Conservation (phyloP, 2,888 invertebrate genomes). For the Chydorus sphaericus region DNA sequence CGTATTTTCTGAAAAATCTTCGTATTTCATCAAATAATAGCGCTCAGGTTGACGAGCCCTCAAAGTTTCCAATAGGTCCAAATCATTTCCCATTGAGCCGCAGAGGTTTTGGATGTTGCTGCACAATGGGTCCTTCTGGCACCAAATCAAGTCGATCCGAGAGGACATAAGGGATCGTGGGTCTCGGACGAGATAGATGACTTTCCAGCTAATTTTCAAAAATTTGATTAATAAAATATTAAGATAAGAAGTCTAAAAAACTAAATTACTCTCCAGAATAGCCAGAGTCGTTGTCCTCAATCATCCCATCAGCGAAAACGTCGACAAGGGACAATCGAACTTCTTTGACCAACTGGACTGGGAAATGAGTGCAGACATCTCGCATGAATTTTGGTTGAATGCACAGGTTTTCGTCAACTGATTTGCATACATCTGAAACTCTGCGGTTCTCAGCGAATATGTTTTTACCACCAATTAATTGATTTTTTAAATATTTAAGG, state of each 20-base stretch:
- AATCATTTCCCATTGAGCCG: neutral
- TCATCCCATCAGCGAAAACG: neutral
- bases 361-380: conserved; percentile 7
- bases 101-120: neutral
- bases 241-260: no score
- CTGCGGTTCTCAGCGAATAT: neutral
- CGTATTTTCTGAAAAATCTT: neutral
- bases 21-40: neutral
- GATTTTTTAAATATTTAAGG: neutral
- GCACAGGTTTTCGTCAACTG: neutral
- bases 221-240: no score
- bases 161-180: conserved; percentile 7
- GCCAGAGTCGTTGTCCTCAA: neutral
- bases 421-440: conserved; percentile 4
- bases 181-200: conserved; percentile 13
- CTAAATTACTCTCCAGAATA: no score
- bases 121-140: neutral
- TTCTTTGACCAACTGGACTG: conserved; percentile 11
- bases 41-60: neutral
- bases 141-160: neutral
- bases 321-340: no score
- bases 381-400: neutral
- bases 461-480: neutral
- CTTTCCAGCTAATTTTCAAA: conserved; percentile 2
- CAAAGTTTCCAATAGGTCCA: neutral